A percentile compares a stretch with the other conserved stretches of the same genome.
Evolutionary conservation across 1,140 invertebrate species (phyloP).

Genomic region (Diplogasteroides magnus): DNA sequence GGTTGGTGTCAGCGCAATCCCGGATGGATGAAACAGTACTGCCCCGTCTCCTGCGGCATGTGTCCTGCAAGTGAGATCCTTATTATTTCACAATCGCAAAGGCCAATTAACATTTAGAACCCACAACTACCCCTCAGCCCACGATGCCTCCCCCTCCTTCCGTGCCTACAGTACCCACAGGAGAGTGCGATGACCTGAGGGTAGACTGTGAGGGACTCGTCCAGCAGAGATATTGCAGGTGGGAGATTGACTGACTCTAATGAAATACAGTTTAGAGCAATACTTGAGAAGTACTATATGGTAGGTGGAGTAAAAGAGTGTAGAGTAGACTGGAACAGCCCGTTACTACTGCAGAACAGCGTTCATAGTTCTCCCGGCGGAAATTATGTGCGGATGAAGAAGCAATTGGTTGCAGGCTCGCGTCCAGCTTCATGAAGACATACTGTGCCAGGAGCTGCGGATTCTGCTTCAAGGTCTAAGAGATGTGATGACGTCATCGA

Average conservation of each 20-base stretch:
- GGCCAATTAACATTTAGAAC: constrained; percentile 7
- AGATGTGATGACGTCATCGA: not conserved
- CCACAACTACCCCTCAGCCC: constrained; percentile 4
- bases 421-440: constrained; percentile 44
- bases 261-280: too few species aligned
- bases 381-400: too few species aligned
- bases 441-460: constrained; percentile 51
- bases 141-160: constrained; percentile 2
- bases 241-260: too few species aligned
- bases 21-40: constrained; percentile 48
- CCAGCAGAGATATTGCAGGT: constrained; percentile 32
- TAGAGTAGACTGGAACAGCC: too few species aligned
- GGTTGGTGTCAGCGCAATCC: constrained; percentile 52
- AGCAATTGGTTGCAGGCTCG: constrained; percentile 46
- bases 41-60: constrained; percentile 44
- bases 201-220: constrained; percentile 55
- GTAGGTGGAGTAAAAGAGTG: too few species aligned
- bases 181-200: constrained; percentile 57
- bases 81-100: constrained; percentile 13
- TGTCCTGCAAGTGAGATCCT: constrained; percentile 28
- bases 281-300: too few species aligned
- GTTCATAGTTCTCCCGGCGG: too few species aligned
- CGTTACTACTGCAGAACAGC: too few species aligned
- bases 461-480: constrained; percentile 40
- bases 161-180: constrained; percentile 7